These are phyloP conservation scores for Ahaetulla prasina DNA, from an alignment of 2,113 vertebrate species.

Conservation along the genomic window DNA sequence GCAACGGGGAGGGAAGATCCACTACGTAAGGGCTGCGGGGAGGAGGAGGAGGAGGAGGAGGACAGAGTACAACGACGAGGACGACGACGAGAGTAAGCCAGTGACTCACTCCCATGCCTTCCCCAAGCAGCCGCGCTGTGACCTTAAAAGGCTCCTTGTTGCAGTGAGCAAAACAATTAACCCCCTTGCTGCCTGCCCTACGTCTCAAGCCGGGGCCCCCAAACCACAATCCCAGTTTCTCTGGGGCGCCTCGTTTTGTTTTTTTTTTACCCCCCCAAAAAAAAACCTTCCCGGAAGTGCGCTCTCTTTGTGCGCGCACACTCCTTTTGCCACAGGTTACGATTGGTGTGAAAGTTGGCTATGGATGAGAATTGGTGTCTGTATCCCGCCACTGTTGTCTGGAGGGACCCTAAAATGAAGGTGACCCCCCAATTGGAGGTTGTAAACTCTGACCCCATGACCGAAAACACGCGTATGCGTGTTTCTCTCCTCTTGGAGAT, in stretches of 20 bases:
- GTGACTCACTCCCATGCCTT: neutral
- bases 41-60: neutral
- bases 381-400: neutral
- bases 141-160: conserved; percentile 22
- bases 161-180: neutral
- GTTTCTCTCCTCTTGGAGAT: neutral
- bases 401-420: neutral
- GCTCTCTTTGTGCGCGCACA: accelerated
- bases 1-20: neutral
- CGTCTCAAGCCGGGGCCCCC: neutral
- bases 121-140: neutral
- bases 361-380: neutral
- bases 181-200: neutral
- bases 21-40: neutral
- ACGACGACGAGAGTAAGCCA: neutral
- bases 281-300: accelerated
- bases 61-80: no score
- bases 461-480: accelerated
- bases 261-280: neutral
- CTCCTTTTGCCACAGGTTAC: no score
- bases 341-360: neutral
- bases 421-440: neutral
- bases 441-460: neutral
- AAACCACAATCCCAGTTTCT: neutral
- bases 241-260: accelerated